These are phyloP conservation scores for Paraplagusia blochii DNA, from an alignment of 2,113 vertebrate genomes.

Conservation along the genomic window DNA sequence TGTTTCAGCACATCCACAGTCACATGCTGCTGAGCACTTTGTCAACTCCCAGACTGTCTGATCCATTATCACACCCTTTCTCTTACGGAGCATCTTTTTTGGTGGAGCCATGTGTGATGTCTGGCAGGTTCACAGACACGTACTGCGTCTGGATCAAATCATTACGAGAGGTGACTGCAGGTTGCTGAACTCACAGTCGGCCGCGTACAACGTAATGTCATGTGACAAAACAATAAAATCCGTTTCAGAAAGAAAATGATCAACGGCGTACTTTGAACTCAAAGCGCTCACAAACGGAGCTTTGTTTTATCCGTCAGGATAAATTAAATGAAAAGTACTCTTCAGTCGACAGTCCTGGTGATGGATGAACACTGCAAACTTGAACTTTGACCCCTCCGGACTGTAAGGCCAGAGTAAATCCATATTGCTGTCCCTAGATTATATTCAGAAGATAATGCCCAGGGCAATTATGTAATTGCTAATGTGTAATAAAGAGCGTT, in stretches of 20 bases:
- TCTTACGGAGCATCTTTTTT: slow-evolving; percentile 18
- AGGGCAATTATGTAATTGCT: slow-evolving; percentile 33
- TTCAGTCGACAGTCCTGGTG: too few relatives aligned
- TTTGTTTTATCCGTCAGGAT: too few relatives aligned
- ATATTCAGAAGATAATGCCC: slow-evolving; percentile 30
- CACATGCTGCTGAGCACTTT: slow-evolving; percentile 23
- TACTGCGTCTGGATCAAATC: slow-evolving; percentile 15
- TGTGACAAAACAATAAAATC: too few relatives aligned
- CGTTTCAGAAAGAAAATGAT: too few relatives aligned
- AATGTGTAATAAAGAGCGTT: slow-evolving; percentile 27
- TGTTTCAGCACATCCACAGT: background rate
- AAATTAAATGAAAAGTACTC: too few relatives aligned
- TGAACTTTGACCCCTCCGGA: background rate
- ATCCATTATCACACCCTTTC: slow-evolving; percentile 37
- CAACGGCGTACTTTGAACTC: too few relatives aligned
- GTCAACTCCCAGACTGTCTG: slow-evolving; percentile 1
- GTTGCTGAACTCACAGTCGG: slow-evolving; percentile 16
- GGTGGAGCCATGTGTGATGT: slow-evolving; percentile 8
- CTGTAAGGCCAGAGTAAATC: slow-evolving; percentile 22
- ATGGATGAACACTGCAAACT: background rate
- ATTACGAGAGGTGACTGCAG: slow-evolving; percentile 7
- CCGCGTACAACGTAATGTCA: background rate
- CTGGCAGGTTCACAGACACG: slow-evolving; percentile 20
- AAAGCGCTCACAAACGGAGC: too few relatives aligned
- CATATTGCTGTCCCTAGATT: slow-evolving; percentile 16